phyloP scores from a whole-genome alignment of 2,888 invertebrate genomes.

The Papilio elwesi region DNA sequence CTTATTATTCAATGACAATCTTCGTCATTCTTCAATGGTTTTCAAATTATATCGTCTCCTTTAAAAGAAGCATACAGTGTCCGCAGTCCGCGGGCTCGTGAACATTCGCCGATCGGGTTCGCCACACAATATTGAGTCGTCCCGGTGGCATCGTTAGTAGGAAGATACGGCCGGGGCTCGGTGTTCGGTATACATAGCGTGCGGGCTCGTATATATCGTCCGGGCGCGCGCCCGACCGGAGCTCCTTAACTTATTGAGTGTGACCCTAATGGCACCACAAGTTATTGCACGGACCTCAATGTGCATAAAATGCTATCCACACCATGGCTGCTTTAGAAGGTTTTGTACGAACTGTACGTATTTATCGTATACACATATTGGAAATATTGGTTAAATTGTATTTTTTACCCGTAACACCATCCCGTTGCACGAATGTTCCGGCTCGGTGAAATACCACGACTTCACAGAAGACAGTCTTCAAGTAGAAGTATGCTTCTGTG shows the following conservation, averaged over 20 bases:
- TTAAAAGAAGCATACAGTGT: neutral
- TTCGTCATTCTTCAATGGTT: no score
- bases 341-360: neutral
- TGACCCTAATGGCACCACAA: conserved; percentile 11
- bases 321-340: neutral
- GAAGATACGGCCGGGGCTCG: conserved; percentile 21
- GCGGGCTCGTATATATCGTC: conserved; percentile 30
- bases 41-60: neutral
- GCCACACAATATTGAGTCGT: conserved; percentile 7
- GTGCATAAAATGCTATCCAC: conserved; percentile 16
- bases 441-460: no score
- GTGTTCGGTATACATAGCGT: neutral
- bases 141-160: conserved; percentile 23
- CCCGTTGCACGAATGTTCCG: no score
- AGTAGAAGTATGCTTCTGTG: no score
- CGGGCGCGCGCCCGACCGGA: neutral
- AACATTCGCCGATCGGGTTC: neutral
- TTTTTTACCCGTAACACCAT: no score
- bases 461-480: no score
- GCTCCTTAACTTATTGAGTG: conserved; percentile 22
- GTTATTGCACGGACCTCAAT: conserved; percentile 17
- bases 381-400: no score
- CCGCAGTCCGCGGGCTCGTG: neutral
- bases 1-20: no score
- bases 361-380: neutral